Percentiles rank a stretch among this genome's conserved stretches.
These are phyloP conservation scores for Sinocyclocheilus anophthalmus DNA, from an alignment of 2,113 vertebrate genomes.

Conservation along the genomic window DNA sequence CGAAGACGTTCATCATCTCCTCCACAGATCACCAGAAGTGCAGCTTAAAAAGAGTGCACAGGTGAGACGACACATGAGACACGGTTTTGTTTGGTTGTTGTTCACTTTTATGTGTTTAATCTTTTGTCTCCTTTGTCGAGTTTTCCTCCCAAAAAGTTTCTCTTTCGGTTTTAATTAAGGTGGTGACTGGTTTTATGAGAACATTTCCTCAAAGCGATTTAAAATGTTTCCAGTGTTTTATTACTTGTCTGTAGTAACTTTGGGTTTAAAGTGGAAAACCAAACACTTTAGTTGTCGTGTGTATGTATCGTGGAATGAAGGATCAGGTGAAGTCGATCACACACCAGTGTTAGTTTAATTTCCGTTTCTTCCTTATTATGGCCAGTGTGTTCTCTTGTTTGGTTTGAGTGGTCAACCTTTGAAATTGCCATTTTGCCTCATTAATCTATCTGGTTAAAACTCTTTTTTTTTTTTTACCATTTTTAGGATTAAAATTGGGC, in stretches of 20 bases:
- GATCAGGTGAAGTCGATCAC: background rate
- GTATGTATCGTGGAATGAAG: background rate
- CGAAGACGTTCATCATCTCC: background rate
- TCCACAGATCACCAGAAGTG: background rate
- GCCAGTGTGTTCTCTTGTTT: background rate
- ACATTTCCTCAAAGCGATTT: background rate
- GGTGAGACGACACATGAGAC: background rate
- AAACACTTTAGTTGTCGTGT: background rate
- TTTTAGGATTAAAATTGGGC: background rate
- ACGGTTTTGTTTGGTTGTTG: background rate
- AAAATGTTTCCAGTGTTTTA: background rate
- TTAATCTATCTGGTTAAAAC: background rate
- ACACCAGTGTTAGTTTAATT: background rate
- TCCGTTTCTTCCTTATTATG: background rate
- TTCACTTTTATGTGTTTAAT: background rate
- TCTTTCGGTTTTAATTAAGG: constrained; percentile 19
- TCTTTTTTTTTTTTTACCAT: background rate
- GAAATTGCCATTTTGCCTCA: background rate
- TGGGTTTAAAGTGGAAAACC: background rate
- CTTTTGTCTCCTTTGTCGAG: background rate
- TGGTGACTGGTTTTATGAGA: background rate
- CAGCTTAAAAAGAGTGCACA: constrained; percentile 6
- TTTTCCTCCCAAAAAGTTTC: background rate
- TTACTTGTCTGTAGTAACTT: background rate
- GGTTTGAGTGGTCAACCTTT: background rate